These are phyloP conservation scores for Syndactyla subalaris DNA, from an alignment of 2,797 vertebrate genomes.

Conservation along the genomic window DNA sequence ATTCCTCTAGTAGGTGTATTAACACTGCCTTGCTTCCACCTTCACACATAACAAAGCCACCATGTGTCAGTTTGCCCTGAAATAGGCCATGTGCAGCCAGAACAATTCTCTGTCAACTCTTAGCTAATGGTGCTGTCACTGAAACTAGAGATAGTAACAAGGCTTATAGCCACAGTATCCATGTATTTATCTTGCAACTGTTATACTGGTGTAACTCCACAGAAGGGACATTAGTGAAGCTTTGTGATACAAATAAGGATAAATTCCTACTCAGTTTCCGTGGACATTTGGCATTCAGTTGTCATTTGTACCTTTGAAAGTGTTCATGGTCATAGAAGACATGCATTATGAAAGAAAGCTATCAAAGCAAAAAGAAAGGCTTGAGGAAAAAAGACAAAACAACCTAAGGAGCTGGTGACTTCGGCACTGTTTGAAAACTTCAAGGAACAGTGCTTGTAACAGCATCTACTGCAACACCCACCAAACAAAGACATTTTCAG, in stretches of 20 bases:
- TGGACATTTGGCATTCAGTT: background rate
- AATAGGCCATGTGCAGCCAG: background rate
- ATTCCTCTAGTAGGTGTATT: background rate
- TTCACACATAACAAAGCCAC: background rate
- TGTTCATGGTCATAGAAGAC: background rate
- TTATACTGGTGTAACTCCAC: background rate
- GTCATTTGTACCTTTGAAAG: background rate
- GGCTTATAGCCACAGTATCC: background rate
- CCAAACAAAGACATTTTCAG: conserved; percentile 16
- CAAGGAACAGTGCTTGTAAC: background rate
- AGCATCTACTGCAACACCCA: background rate
- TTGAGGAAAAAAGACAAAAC: background rate
- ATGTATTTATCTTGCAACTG: background rate
- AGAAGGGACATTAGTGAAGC: background rate
- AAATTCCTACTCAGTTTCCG: background rate
- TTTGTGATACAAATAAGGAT: background rate
- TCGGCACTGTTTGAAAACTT: conserved; percentile 40
- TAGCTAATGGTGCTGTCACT: background rate
- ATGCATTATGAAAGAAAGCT: background rate
- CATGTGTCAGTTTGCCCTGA: background rate
- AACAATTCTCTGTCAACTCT: background rate
- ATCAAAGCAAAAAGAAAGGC: background rate
- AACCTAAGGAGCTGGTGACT: background rate
- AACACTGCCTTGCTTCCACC: background rate
- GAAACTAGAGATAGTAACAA: background rate